Conservation (phyloP, 2,113 vertebrate genomes). For the Illadopsis cleaveri region DNA sequence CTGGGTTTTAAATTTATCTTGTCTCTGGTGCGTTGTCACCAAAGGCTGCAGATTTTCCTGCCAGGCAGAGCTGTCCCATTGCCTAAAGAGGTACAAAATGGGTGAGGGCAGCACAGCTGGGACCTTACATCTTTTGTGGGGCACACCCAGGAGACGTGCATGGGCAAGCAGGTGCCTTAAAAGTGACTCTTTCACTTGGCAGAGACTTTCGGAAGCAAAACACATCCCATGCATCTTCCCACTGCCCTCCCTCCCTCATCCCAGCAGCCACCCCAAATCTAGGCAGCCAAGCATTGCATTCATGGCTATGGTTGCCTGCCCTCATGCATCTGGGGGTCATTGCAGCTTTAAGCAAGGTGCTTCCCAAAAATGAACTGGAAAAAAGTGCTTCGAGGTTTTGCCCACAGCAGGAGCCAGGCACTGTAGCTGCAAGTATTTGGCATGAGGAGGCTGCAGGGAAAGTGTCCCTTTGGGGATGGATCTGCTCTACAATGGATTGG, state of each 20-base stretch:
- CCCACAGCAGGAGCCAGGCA: background rate
- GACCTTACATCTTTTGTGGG: background rate
- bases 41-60: background rate
- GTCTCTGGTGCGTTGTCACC: background rate
- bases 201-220: background rate
- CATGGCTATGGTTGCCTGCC: rapidly evolving
- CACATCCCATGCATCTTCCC: background rate
- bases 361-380: background rate
- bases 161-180: background rate
- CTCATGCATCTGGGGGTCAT: background rate
- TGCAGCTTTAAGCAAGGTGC: background rate
- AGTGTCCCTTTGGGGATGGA: background rate
- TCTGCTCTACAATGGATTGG: background rate
- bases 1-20: background rate
- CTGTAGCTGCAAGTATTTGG: background rate
- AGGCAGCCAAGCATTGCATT: rapidly evolving
- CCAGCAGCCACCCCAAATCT: background rate
- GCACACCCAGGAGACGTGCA: background rate
- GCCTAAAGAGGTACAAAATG: rapidly evolving
- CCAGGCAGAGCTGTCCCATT: background rate
- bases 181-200: background rate
- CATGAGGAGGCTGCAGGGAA: background rate
- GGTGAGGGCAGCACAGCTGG: background rate
- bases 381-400: background rate
- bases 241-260: background rate